These are phyloP conservation scores for Neocrepidodera transversa DNA, from an alignment of 2,888 invertebrate species.

Conservation along the genomic window DNA sequence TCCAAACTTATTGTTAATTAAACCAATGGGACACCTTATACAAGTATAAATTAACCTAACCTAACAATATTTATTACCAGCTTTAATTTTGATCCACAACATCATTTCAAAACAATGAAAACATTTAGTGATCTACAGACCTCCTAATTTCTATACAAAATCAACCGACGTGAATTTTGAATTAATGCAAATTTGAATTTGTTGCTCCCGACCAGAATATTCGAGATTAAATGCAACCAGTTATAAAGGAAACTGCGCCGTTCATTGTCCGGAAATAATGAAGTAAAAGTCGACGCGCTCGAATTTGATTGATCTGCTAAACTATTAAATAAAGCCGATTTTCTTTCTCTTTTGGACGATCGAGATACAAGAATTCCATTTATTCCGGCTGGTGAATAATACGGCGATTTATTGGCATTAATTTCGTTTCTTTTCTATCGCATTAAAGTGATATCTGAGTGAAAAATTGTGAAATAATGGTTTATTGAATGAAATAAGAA, in stretches of 20 bases:
- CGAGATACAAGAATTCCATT: slow-evolving; percentile 1
- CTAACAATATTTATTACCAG: too few relatives aligned
- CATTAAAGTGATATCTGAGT: not conserved
- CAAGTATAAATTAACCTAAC: too few relatives aligned
- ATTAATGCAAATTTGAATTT: slow-evolving; percentile 13
- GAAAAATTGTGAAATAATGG: not conserved
- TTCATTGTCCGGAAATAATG: not conserved
- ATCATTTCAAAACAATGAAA: not conserved
- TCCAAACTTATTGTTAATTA: too few relatives aligned
- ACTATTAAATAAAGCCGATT: slow-evolving; percentile 1
- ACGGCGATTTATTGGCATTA: not conserved
- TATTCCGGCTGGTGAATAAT: not conserved
- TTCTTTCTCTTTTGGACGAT: not conserved
- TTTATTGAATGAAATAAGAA: not conserved
- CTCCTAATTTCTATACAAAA: slow-evolving; percentile 2
- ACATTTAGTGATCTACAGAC: not conserved
- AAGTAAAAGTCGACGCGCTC: not conserved
- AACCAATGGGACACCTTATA: too few relatives aligned
- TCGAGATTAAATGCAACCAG: not conserved
- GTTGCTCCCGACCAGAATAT: slow-evolving; percentile 2
- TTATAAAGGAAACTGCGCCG: not conserved
- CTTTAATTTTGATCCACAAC: too few relatives aligned
- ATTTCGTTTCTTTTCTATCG: not conserved
- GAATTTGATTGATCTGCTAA: not conserved
- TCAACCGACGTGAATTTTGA: not conserved